Evolutionary conservation across 2,888 invertebrate species (phyloP).

Genomic region (Bombylius major): DNA sequence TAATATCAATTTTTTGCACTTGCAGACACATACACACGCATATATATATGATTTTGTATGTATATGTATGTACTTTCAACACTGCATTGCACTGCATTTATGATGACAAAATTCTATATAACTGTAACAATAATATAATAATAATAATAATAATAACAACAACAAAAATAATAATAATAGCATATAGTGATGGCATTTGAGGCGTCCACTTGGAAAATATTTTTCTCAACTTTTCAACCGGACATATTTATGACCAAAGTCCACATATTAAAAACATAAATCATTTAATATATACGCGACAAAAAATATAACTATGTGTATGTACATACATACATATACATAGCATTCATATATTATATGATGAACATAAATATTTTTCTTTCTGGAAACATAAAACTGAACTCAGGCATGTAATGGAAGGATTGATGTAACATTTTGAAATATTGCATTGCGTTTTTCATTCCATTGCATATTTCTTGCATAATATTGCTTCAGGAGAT

Average conservation of each 20-base stretch:
- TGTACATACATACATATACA: no score
- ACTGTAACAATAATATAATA: no score
- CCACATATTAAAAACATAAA: constrained; percentile 14
- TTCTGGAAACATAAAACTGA: background rate
- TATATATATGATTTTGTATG: no score
- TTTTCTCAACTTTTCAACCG: constrained; percentile 6
- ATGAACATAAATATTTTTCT: background rate
- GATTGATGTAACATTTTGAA: constrained; percentile 14
- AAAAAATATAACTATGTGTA: background rate
- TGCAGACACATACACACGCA: background rate
- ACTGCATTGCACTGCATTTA: no score
- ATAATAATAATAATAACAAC: no score
- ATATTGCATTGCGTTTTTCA: constrained; percentile 13
- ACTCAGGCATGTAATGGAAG: constrained; percentile 9
- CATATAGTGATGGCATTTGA: no score
- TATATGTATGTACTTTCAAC: no score
- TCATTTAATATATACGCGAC: constrained; percentile 1
- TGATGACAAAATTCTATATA: no score
- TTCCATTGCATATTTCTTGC: background rate
- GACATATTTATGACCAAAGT: constrained; percentile 11
- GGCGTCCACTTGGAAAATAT: constrained; percentile 1
- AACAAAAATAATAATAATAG: no score
- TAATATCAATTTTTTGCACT: background rate
- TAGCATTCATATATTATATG: no score
- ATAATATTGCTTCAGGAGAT: background rate